A percentile compares a stretch with the other conserved stretches of the same genome.
Conservation (phyloP, 2,888 invertebrate species). For the Tipula vernalis region DNA sequence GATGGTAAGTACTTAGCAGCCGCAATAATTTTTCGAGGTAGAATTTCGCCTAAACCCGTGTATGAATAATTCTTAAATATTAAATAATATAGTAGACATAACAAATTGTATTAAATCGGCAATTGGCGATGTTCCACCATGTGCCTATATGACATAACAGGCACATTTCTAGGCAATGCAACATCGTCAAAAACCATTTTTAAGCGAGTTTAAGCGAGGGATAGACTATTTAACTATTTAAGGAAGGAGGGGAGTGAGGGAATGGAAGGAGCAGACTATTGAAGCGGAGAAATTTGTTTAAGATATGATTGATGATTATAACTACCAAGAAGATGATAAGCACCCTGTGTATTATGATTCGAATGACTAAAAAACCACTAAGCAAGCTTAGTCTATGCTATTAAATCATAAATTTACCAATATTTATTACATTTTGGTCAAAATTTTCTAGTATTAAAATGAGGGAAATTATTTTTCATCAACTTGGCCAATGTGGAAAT, state of each 20-base stretch:
- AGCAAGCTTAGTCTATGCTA: not conserved
- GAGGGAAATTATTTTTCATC: constrained; percentile 31
- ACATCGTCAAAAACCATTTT: constrained; percentile 72
- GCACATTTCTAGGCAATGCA: constrained; percentile 73
- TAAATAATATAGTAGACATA: too few relatives aligned
- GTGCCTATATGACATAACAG: constrained; percentile 73
- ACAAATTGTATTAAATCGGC: constrained; percentile 78
- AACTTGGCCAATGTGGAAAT: constrained; percentile 30
- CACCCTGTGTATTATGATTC: not conserved
- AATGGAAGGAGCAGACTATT: constrained; percentile 77
- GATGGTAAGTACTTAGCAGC: constrained; percentile 67
- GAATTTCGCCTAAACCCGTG: constrained; percentile 67
- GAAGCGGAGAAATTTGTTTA: constrained; percentile 74
- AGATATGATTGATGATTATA: constrained; percentile 54
- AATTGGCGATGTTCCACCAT: constrained; percentile 73
- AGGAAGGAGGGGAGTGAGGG: constrained; percentile 76
- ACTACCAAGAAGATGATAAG: not conserved
- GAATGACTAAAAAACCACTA: not conserved
- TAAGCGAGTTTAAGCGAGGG: constrained; percentile 64
- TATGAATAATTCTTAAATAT: constrained; percentile 59
- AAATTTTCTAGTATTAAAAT: constrained; percentile 17
- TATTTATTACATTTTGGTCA: not conserved
- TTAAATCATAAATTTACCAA: not conserved
- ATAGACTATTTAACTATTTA: constrained; percentile 66
- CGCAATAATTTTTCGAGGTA: constrained; percentile 57